Evolutionary conservation across 1,140 invertebrate genomes (phyloP).

Genomic region (Nephotettix cincticeps): DNA sequence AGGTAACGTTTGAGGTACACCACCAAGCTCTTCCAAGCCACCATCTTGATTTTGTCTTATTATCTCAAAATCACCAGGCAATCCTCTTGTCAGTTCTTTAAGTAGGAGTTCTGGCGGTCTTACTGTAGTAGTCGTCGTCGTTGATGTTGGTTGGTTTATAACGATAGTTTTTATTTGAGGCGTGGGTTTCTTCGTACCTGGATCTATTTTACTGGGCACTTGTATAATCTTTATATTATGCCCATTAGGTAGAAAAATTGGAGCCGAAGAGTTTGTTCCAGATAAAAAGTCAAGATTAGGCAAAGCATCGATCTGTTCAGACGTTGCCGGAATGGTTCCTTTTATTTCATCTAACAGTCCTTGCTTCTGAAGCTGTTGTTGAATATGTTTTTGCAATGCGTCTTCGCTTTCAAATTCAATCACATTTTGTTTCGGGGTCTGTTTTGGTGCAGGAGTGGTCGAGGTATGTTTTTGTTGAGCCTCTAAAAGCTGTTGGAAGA

Average conservation of each 20-base stretch:
- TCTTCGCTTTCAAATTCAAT: slow-evolving; percentile 29
- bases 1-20: slow-evolving; percentile 58
- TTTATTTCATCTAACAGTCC: slow-evolving; percentile 32
- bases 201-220: slow-evolving; percentile 15
- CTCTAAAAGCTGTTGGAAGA: slow-evolving; percentile 33
- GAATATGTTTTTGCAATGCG: slow-evolving; percentile 34
- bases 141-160: slow-evolving; percentile 41
- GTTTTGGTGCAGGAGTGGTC: slow-evolving; percentile 9
- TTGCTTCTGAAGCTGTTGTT: slow-evolving; percentile 35
- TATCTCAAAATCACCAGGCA: slow-evolving; percentile 74
- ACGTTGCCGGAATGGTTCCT: slow-evolving; percentile 29
- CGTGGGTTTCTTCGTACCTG: slow-evolving; percentile 27
- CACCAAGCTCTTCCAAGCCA: slow-evolving; percentile 67
- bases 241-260: slow-evolving; percentile 26
- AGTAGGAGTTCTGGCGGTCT: slow-evolving; percentile 58
- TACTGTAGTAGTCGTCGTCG: slow-evolving; percentile 45
- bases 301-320: slow-evolving; percentile 33
- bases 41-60: slow-evolving; percentile 70
- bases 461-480: slow-evolving; percentile 27
- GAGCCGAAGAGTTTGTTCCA: slow-evolving; percentile 20
- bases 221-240: slow-evolving; percentile 27
- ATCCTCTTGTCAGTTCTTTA: slow-evolving; percentile 74
- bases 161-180: slow-evolving; percentile 38
- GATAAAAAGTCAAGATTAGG: slow-evolving; percentile 25
- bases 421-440: not conserved